Base-by-base conservation (phyloP, 2,797 vertebrate genomes). In the Helostoma temminkii region DNA sequence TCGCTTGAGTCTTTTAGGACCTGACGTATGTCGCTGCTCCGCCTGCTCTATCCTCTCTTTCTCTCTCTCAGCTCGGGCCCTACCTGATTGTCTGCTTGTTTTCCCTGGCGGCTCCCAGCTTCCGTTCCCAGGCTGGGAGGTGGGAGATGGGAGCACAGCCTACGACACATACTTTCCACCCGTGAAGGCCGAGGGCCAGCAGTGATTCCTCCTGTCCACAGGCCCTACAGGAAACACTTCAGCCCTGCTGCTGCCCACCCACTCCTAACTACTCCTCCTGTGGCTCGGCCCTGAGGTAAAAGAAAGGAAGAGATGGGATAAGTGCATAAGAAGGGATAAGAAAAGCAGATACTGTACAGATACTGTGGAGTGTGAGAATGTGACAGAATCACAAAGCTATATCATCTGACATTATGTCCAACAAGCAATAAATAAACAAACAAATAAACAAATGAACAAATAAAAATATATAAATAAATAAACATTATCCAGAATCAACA, bases 51-150 rank as follows among this genome's bases (percentile, higher is more conserved):
- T 77, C 74, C 81, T 83, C 80, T 81, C 80, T 78, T 77, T 87
- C 69, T 84, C 80, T 86, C 81, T 76, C 70, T 76, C 70, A 22
- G 67, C 84, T 86, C 73, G 63, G 78, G 75, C 90, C 90, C 89
- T 93, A 99, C 98, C 98, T 98, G 97, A 98, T 98, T 98, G 96
- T 98, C 96, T 96, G 95, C 95, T 95, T 97, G 96, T 97, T 98
- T 98, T 97, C 96, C 96, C 97, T 96, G 95, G 95, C 93, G 96
- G 96, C 96, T 96, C 93, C 92, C 94, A 82, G 95, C 95, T 98
- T 98, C 97, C 97, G 97, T 98, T 98, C 97, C 97, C 97, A 98
- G 96, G 97, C 96, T 93, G 95, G 96, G 96, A 96, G 93, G 96
- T 95, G 82, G 87, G 85, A 89, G 86, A 83, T 86, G 96, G 96